phyloP scores from a whole-genome alignment of 2,113 vertebrate genomes.

The Meriones unguiculatus region DNA sequence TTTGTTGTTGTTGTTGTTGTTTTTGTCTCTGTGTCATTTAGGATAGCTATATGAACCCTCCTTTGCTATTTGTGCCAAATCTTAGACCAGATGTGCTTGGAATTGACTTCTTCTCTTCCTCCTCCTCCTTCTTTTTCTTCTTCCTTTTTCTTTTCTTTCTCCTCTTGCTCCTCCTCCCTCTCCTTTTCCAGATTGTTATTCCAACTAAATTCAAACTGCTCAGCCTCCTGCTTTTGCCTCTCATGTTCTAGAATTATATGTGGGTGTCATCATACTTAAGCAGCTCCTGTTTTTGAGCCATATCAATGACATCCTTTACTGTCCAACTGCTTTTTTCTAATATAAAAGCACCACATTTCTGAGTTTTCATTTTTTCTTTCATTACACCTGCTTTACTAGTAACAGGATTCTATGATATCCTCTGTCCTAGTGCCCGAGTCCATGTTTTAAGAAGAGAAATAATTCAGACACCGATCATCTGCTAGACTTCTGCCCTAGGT shows the following conservation, averaged over 20 bases:
- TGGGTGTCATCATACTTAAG: not conserved
- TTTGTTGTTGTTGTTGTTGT: too few relatives aligned
- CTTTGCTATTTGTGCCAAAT: not conserved
- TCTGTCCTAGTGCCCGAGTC: too few relatives aligned
- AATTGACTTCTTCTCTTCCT: not conserved
- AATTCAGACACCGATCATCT: not conserved
- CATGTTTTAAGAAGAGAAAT: not conserved
- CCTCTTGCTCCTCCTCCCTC: fast-evolving
- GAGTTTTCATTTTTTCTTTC: not conserved
- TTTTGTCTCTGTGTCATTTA: not conserved
- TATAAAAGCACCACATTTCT: not conserved
- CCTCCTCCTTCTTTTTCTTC: not conserved
- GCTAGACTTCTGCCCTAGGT: not conserved
- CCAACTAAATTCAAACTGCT: not conserved
- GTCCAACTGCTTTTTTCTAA: not conserved
- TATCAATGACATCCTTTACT: not conserved
- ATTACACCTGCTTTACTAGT: not conserved
- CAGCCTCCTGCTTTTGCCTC: not conserved
- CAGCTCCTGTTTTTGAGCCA: not conserved
- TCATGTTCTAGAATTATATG: too few relatives aligned
- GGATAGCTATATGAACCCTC: not conserved
- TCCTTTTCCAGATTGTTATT: not conserved
- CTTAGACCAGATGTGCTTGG: not conserved
- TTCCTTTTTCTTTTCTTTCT: too few relatives aligned
- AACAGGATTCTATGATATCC: not conserved